Evolutionary conservation across 2,888 invertebrate genomes (phyloP).

Genomic region (Chironomus tentans): DNA sequence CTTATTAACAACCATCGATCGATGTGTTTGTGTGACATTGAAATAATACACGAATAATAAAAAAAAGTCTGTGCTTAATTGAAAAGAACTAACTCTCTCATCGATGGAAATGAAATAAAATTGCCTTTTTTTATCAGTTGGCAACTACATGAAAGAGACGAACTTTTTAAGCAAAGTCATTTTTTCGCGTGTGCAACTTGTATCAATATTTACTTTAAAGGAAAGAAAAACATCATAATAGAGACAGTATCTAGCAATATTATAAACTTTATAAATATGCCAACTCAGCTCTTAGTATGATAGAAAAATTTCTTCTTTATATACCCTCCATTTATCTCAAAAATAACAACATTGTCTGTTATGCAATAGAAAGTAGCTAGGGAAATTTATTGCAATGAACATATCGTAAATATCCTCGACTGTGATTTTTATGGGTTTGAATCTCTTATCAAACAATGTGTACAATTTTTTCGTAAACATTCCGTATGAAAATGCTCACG

Average conservation of each 20-base stretch:
- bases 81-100: not conserved
- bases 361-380: too few relatives aligned
- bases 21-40: not conserved
- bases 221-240: not conserved
- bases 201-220: conserved; percentile 9
- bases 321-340: too few relatives aligned
- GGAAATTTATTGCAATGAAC: too few relatives aligned
- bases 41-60: not conserved
- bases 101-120: not conserved
- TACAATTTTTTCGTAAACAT: too few relatives aligned
- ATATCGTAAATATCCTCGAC: too few relatives aligned
- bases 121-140: conserved; percentile 11
- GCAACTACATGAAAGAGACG: not conserved
- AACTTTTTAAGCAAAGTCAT: too few relatives aligned
- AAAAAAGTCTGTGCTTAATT: not conserved
- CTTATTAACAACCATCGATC: not conserved
- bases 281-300: not conserved
- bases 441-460: too few relatives aligned
- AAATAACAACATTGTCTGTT: too few relatives aligned
- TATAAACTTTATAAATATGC: not conserved
- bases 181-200: conserved; percentile 20
- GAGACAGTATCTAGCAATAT: not conserved
- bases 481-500: too few relatives aligned
- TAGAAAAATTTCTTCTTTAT: too few relatives aligned
- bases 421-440: too few relatives aligned